Conservation (phyloP, 2,113 vertebrate genomes). For the Hiodon alosoides region DNA sequence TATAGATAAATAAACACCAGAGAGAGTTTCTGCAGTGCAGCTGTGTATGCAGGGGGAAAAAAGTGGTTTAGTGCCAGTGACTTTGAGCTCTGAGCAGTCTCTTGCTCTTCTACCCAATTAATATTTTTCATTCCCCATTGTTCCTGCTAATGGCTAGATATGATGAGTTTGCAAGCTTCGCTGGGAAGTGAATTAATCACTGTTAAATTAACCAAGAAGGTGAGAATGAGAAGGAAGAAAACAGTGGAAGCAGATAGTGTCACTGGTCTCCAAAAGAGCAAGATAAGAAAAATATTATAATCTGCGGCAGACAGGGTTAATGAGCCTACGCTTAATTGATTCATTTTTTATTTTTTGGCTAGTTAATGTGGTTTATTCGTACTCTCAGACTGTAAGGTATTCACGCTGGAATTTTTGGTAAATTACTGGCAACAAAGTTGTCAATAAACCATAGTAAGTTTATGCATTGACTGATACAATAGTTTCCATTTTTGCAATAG, state of each 20-base stretch:
- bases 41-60: neutral
- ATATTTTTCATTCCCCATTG: constrained; percentile 16
- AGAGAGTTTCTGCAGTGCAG: no score
- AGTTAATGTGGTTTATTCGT: no score
- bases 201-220: constrained; percentile 42
- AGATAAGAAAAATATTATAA: no score
- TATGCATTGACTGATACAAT: no score
- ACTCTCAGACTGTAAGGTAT: no score
- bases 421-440: no score
- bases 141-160: constrained; percentile 24
- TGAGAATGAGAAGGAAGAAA: neutral
- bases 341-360: neutral
- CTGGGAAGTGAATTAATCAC: constrained; percentile 21
- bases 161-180: constrained; percentile 1
- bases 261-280: neutral
- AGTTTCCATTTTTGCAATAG: no score
- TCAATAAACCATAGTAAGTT: no score
- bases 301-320: neutral
- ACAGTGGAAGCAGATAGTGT: neutral
- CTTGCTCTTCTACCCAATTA: neutral
- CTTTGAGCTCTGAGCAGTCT: neutral
- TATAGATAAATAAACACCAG: no score
- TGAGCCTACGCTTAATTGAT: neutral
- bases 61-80: neutral
- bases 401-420: no score